These are phyloP conservation scores for Martes flavigula DNA, from an alignment of 2,797 vertebrate species.

Conservation along the genomic window DNA sequence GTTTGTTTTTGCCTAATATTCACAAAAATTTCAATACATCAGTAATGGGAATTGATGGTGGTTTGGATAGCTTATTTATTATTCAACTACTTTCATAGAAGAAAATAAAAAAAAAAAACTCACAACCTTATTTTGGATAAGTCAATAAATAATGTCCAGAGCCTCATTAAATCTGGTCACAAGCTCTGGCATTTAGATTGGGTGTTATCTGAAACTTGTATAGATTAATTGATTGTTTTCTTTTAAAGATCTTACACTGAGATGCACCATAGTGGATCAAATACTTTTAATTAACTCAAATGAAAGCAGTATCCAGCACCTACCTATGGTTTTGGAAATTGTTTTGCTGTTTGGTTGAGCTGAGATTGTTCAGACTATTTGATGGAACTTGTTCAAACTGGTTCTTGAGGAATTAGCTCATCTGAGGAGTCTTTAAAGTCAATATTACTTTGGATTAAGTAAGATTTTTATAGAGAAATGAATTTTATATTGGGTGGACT, in stretches of 20 bases:
- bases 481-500: constrained; percentile 3
- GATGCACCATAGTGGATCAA: constrained; percentile 67
- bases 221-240: constrained; percentile 70
- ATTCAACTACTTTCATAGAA: constrained; percentile 24
- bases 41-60: constrained; percentile 50
- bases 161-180: constrained; percentile 61
- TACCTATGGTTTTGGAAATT: constrained; percentile 68
- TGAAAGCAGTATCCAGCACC: constrained; percentile 57
- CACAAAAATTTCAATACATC: constrained; percentile 33
- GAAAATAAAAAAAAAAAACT: background rate
- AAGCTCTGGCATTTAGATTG: constrained; percentile 70
- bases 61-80: constrained; percentile 54
- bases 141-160: constrained; percentile 67
- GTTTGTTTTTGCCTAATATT: background rate
- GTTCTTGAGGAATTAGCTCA: constrained; percentile 47
- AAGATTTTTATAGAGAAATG: constrained; percentile 51
- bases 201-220: constrained; percentile 67
- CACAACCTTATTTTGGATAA: constrained; percentile 1
- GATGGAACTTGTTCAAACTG: constrained; percentile 52
- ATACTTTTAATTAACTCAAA: constrained; percentile 75
- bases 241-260: constrained; percentile 72
- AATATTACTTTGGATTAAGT: constrained; percentile 47
- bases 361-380: constrained; percentile 56
- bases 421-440: constrained; percentile 34
- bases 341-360: constrained; percentile 71